Evolutionary conservation across 2,113 vertebrate genomes (phyloP).

Genomic region (Euleptes europaea): DNA sequence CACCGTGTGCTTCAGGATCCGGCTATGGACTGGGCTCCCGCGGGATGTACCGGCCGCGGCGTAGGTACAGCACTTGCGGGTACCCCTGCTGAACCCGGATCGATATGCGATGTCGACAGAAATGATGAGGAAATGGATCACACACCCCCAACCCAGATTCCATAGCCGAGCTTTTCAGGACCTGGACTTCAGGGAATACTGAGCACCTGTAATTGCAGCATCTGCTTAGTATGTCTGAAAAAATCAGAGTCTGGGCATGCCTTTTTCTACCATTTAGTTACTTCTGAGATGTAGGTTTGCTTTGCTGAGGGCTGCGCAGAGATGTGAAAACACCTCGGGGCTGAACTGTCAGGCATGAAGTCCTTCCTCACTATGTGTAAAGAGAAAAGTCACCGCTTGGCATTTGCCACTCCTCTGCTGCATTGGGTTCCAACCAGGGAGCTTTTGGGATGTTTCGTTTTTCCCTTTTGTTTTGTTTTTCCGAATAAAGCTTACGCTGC

Average conservation of each 20-base stretch:
- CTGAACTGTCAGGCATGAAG: neutral
- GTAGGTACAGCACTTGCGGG: neutral
- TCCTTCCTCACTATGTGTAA: neutral
- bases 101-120: neutral
- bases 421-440: neutral
- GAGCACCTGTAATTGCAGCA: neutral
- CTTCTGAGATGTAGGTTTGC: neutral
- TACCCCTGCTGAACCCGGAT: neutral
- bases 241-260: neutral
- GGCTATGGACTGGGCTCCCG: neutral
- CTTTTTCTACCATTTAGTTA: too few relatives aligned
- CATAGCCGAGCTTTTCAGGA: neutral
- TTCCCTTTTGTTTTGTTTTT: neutral
- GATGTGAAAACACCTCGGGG: neutral
- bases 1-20: neutral
- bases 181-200: neutral
- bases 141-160: neutral
- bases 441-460: neutral
- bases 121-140: neutral
- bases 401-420: neutral
- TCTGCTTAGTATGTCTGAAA: neutral
- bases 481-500: conserved; percentile 5
- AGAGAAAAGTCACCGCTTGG: neutral
- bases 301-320: neutral
- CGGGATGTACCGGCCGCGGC: neutral